Evolutionary conservation across 2,113 vertebrate species (phyloP), one percentile per base, ranked within the genome.

Genomic region (Rhinoptilus africanus): DNA sequence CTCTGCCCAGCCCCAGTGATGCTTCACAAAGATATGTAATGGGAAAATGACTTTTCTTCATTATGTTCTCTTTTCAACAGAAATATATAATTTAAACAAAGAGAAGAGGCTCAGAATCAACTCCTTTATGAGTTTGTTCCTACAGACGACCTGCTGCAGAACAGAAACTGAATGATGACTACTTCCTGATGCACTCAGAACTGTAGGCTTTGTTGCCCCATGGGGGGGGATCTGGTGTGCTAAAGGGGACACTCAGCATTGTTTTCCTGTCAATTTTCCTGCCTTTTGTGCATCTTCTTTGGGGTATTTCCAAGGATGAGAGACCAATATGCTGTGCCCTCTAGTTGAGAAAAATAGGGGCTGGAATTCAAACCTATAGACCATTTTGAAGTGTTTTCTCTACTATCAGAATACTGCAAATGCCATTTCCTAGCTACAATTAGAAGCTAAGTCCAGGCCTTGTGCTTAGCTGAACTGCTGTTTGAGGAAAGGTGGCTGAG

Each of bases 401-500:
- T 96, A 37, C 80, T 96, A 14, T 82, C 57, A 56, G 93, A 73
- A 66, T 97, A 27, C 72, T 88, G 82, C 94, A 90, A 89, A 74
- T 83, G 92, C 96, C 92, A 84, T 97, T 96, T 97, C 95, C 95
- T 76, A 96, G 94, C 85, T 96, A 63, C 82, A 45, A 64, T 94
- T 96, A 96, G 95, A 45, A 92, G 96, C 96, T 92, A 94, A 97
- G 95, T 84, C 79, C 93, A 96, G 82, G 71, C 87, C 75, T 92
- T 74, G 94, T 89, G 93, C 94, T 95, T 96, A 95, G 95, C 93
- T 84, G 60, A 93, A 83, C 95, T 97, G 95, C 95, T 97, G 94
- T 96, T 94, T 78, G 93, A 93, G 95, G 89, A 96, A 89, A 86
- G 94, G 84, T 92, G 96, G 93, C 93, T 93, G 93, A 96, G 90